These are phyloP conservation scores for Caenorhabditis virilis DNA, from an alignment of 2,888 invertebrate genomes.

Conservation along the genomic window DNA sequence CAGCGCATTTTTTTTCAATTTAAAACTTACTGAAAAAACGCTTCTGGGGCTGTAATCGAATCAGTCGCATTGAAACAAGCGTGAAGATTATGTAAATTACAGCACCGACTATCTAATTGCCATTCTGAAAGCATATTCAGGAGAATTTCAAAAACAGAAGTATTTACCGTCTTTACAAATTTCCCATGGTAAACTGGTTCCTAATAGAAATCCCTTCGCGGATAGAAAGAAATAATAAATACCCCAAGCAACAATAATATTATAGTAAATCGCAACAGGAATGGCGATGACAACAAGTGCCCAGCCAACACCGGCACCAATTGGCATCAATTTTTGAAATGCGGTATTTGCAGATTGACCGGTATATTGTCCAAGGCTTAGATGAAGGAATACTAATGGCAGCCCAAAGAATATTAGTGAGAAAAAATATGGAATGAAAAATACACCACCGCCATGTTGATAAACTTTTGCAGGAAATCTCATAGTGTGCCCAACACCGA, in stretches of 20 bases:
- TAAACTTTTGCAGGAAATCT: slow-evolving; percentile 66
- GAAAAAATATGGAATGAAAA: slow-evolving; percentile 65
- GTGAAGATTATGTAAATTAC: slow-evolving; percentile 51
- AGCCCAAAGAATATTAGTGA: slow-evolving; percentile 62
- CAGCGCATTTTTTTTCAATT: too few species aligned
- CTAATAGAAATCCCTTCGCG: slow-evolving; percentile 44
- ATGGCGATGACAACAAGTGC: slow-evolving; percentile 63
- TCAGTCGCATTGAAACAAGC: slow-evolving; percentile 48
- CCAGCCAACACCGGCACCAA: slow-evolving; percentile 67
- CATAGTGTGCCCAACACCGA: slow-evolving; percentile 65
- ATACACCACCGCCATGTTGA: slow-evolving; percentile 60
- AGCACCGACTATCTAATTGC: slow-evolving; percentile 56
- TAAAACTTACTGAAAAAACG: slow-evolving; percentile 65
- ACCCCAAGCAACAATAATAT: slow-evolving; percentile 62
- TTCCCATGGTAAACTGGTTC: slow-evolving; percentile 55
- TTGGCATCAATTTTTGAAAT: slow-evolving; percentile 63
- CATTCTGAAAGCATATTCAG: slow-evolving; percentile 47
- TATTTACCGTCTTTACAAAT: slow-evolving; percentile 25
- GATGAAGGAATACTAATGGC: slow-evolving; percentile 65
- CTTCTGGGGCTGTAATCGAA: slow-evolving; percentile 61
- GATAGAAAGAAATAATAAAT: slow-evolving; percentile 66
- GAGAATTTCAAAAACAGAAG: too few species aligned
- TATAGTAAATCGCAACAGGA: slow-evolving; percentile 66
- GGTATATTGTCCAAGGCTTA: slow-evolving; percentile 64
- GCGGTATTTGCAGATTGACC: slow-evolving; percentile 60